Conservation (phyloP, 1,140 invertebrate species). For the Episyrphus balteatus region DNA sequence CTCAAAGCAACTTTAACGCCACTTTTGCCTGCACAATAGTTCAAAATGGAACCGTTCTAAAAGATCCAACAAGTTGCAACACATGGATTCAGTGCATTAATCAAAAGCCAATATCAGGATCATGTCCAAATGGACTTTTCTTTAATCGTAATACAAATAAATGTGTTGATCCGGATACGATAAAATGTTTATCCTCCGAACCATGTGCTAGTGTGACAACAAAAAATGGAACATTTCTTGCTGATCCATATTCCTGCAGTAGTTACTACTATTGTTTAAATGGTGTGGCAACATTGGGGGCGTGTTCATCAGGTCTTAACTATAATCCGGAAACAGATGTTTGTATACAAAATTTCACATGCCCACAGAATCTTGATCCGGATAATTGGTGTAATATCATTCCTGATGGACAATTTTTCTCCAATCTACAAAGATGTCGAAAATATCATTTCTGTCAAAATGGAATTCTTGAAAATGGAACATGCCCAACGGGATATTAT, state of each 20-base stretch:
- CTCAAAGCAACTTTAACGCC: constrained; percentile 21
- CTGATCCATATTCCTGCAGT: constrained; percentile 27
- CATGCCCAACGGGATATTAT: constrained; percentile 20
- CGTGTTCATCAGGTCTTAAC: constrained; percentile 19
- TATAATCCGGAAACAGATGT: constrained; percentile 19
- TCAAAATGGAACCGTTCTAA: constrained; percentile 18
- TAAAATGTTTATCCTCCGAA: constrained; percentile 24
- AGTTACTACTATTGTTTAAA: constrained; percentile 25
- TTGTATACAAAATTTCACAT: constrained; percentile 23
- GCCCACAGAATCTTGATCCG: constrained; percentile 13
- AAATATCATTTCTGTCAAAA: constrained; percentile 26
- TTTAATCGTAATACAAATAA: constrained; percentile 17
- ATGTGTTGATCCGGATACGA: constrained; percentile 12
- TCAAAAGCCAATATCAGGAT: constrained; percentile 12
- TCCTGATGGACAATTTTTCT: constrained; percentile 26
- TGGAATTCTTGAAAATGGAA: constrained; percentile 11
- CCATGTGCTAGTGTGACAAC: constrained; percentile 15
- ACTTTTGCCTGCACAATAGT: constrained; percentile 14
- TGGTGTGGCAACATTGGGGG: constrained; percentile 14
- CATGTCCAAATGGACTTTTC: constrained; percentile 13
- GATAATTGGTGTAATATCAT: constrained; percentile 27
- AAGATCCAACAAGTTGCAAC: constrained; percentile 24
- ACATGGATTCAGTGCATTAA: constrained; percentile 22
- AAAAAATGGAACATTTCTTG: constrained; percentile 16
- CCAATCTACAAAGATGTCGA: constrained; percentile 15